phyloP scores from a whole-genome alignment of 2,888 invertebrate species.

The Nezara viridula region DNA sequence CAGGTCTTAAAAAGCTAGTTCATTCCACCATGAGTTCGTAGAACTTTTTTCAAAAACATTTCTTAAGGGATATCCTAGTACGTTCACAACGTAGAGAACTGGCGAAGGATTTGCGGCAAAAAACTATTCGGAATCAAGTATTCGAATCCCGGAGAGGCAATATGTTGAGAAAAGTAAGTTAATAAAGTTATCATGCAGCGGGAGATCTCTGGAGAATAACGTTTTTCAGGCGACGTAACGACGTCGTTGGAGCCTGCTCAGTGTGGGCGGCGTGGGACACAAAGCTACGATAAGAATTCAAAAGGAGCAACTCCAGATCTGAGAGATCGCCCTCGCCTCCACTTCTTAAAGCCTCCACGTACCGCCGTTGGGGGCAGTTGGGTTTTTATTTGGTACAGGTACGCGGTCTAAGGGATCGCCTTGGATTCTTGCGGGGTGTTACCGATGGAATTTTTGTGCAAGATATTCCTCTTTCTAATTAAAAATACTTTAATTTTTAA shows the following conservation, averaged over 20 bases:
- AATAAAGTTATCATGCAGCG: constrained; percentile 57
- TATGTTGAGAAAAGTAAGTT: constrained; percentile 56
- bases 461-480: background rate
- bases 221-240: constrained; percentile 53
- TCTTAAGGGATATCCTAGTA: background rate
- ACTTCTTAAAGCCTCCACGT: constrained; percentile 48
- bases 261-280: constrained; percentile 34
- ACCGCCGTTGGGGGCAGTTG: constrained; percentile 36
- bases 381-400: constrained; percentile 40
- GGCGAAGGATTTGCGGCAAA: background rate
- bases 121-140: constrained; percentile 25
- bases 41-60: background rate
- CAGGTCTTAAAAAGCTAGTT: background rate
- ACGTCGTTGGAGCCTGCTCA: constrained; percentile 41
- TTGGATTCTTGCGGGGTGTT: background rate
- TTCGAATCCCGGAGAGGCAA: background rate
- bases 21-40: background rate
- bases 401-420: background rate
- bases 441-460: background rate
- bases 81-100: background rate
- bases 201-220: constrained; percentile 24
- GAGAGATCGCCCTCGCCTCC: constrained; percentile 40
- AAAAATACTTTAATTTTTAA: too few relatives aligned
- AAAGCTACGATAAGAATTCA: constrained; percentile 46
- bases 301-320: constrained; percentile 47